These are phyloP conservation scores for Characodon lateralis DNA, from an alignment of 2,797 vertebrate species.

Conservation along the genomic window DNA sequence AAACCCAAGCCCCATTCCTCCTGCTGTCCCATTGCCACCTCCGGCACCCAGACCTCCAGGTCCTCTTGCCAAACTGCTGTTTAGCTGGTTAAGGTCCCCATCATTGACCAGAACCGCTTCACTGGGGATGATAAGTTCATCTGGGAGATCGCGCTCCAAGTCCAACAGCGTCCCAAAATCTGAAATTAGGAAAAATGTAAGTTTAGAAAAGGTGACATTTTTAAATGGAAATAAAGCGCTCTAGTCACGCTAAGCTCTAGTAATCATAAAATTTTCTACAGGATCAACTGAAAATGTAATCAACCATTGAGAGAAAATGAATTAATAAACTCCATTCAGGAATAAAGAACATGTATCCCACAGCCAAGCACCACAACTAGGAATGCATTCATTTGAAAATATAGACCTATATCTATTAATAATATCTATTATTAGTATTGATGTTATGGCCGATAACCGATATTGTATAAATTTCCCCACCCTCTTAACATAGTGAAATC, in stretches of 20 bases:
- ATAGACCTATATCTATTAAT: neutral
- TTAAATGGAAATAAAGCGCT: conserved; percentile 10
- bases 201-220: conserved; percentile 29
- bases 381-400: neutral
- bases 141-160: conserved; percentile 97
- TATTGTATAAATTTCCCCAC: neutral
- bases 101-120: conserved; percentile 93
- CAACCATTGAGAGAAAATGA: neutral
- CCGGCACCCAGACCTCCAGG: conserved; percentile 69
- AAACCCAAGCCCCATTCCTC: conserved; percentile 72
- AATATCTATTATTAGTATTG: neutral
- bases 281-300: neutral
- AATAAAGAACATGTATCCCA: neutral
- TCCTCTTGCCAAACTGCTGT: conserved; percentile 86
- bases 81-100: conserved; percentile 92
- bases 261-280: neutral
- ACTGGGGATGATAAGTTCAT: conserved; percentile 95
- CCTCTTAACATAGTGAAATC: neutral
- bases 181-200: conserved; percentile 67
- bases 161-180: conserved; percentile 97
- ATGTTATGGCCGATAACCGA: neutral
- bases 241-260: neutral
- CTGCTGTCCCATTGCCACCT: conserved; percentile 63
- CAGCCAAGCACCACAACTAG: neutral
- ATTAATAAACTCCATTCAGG: neutral